A percentile compares a stretch with the other conserved stretches of the same genome.
phyloP scores from a whole-genome alignment of 2,888 invertebrate genomes.

The Plagiodera versicolora region DNA sequence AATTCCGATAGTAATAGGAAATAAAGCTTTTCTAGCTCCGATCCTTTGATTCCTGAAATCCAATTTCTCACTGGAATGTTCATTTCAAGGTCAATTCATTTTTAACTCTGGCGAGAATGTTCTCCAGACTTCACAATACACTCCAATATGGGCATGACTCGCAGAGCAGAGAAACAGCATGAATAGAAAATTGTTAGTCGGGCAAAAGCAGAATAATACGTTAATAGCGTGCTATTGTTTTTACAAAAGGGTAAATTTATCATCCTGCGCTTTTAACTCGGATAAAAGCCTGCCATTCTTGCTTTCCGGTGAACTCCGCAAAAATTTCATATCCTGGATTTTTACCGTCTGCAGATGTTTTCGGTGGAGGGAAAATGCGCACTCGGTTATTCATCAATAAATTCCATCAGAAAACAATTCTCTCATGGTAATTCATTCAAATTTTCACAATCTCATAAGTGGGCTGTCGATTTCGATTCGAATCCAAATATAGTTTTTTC shows the following conservation, averaged over 20 bases:
- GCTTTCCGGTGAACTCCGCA: not conserved
- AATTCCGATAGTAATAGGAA: too few relatives aligned
- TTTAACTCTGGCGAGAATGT: too few relatives aligned
- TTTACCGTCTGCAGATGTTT: not conserved
- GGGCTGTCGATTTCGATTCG: too few relatives aligned
- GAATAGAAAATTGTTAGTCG: conserved; percentile 13
- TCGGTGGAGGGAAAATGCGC: not conserved
- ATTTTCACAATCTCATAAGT: too few relatives aligned
- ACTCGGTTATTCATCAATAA: not conserved
- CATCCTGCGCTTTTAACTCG: conserved; percentile 1
- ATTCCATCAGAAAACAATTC: not conserved
- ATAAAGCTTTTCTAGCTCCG: too few relatives aligned
- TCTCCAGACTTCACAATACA: not conserved
- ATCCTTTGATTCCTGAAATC: too few relatives aligned
- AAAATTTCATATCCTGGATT: not conserved
- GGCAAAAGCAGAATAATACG: conserved; percentile 4
- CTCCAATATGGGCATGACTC: not conserved
- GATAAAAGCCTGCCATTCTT: not conserved
- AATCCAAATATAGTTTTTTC: too few relatives aligned
- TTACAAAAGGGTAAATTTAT: conserved; percentile 9
- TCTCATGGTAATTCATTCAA: too few relatives aligned
- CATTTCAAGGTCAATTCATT: too few relatives aligned
- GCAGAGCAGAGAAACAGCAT: not conserved
- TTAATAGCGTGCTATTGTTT: conserved; percentile 13
- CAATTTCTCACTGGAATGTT: too few relatives aligned